These are phyloP conservation scores for Electrona antarctica DNA, from an alignment of 2,113 vertebrate species.

Conservation along the genomic window DNA sequence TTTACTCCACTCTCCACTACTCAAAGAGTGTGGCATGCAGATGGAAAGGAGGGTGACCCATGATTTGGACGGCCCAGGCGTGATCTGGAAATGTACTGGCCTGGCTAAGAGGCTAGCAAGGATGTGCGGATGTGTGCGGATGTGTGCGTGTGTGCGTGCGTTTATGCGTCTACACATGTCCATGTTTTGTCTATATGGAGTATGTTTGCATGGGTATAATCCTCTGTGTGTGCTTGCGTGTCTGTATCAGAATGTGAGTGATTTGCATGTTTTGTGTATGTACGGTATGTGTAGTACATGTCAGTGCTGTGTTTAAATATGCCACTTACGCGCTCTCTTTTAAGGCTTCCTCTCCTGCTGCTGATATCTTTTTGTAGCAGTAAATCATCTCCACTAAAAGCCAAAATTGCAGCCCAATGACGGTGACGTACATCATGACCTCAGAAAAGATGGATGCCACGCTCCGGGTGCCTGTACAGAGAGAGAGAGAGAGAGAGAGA, in stretches of 20 bases:
- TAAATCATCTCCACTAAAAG: conserved; percentile 91
- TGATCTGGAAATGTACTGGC: conserved; percentile 3
- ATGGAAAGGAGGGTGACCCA: neutral
- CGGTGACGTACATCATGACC: conserved; percentile 94
- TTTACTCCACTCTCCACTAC: neutral
- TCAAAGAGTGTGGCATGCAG: neutral
- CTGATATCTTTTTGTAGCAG: conserved; percentile 89
- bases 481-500: neutral
- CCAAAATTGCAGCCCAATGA: conserved; percentile 91
- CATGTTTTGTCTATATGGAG: neutral
- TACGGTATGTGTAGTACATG: too few species aligned
- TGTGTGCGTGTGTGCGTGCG: neutral
- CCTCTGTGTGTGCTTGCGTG: neutral
- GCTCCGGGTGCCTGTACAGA: conserved; percentile 80
- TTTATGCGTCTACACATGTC: neutral
- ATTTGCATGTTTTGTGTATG: neutral
- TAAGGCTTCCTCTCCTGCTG: conserved; percentile 83
- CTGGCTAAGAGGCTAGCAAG: neutral
- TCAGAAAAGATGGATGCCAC: conserved; percentile 89
- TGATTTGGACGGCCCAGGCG: conserved; percentile 15
- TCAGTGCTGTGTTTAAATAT: neutral
- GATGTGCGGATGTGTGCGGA: neutral
- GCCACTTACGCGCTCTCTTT: conserved; percentile 87
- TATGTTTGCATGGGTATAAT: neutral
- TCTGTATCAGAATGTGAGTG: neutral